Evolutionary conservation across 2,113 vertebrate species (phyloP).

Genomic region (Myanophis thanlyinensis): DNA sequence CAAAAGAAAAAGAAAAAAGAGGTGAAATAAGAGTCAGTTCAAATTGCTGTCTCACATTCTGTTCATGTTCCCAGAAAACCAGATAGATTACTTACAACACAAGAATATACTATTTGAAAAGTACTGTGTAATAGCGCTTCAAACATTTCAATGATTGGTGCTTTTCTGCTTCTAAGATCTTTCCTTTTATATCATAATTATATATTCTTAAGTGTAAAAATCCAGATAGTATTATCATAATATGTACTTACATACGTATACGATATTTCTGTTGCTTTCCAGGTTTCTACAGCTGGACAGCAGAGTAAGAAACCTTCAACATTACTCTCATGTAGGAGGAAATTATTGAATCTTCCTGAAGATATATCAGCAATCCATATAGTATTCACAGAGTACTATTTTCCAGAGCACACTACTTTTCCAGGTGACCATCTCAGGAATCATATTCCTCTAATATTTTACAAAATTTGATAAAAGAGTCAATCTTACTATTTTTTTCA

Average conservation of each 20-base stretch:
- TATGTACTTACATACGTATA: not conserved
- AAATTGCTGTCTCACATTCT: not conserved
- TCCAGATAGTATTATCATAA: conserved; percentile 4
- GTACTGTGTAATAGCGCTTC: not conserved
- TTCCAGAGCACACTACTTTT: conserved; percentile 84
- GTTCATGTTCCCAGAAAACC: not conserved
- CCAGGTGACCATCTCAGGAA: conserved; percentile 75
- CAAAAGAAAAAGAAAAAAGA: not conserved
- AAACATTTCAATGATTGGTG: not conserved
- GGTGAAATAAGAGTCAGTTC: not conserved
- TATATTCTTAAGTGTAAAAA: conserved; percentile 4
- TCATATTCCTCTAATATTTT: not conserved
- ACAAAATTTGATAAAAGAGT: not conserved
- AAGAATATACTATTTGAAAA: not conserved
- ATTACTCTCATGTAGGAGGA: conserved; percentile 89
- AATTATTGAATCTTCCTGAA: conserved; percentile 76
- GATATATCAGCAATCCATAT: conserved; percentile 88
- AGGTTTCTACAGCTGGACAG: conserved; percentile 93
- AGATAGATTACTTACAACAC: not conserved
- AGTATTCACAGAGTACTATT: conserved; percentile 97
- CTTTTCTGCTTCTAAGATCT: not conserved
- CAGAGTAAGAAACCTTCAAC: conserved; percentile 89
- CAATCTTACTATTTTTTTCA: not conserved
- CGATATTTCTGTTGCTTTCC: conserved; percentile 22
- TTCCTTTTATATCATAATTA: not conserved